Base-by-base conservation (phyloP, 2,113 vertebrate genomes). In the Dendropsophus ebraccatus region DNA sequence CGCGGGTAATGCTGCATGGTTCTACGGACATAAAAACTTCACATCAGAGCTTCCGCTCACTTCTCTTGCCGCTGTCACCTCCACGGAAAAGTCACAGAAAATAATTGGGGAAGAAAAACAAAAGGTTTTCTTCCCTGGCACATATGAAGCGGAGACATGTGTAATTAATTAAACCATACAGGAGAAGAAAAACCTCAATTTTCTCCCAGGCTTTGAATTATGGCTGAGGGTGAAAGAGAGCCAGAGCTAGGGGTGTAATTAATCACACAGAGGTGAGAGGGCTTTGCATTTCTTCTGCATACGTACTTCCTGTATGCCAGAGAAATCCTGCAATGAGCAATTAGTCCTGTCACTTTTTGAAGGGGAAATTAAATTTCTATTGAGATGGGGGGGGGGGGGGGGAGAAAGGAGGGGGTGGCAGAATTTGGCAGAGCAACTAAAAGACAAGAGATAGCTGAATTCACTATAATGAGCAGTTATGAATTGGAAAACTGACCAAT, bases 351-450 rank as follows among this genome's bases (percentile, higher is more conserved):
- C 85, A 87, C 65, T 81, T 73, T 87, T 81, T 87, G 85, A 87
- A 87, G 85, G 77, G 85, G 78, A 87, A 87, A 87, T 87, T 87
- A 87, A 87, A 87, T 87, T 87, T 87, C 85, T 87, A 81, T 87
- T 87, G 77, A 81, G 83, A 41, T 77, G 74, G 60, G 77, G 84
- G 83, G 72, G 50, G 49, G 14, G 41, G 41, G 41, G n/a, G n/a
- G n/a, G n/a, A n/a, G n/a, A n/a, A n/a, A n/a, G n/a, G n/a, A n/a
- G n/a, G n/a, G 30, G 52, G 50, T 54, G 28, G 72, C 21, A 80
- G 13, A 28, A 73, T 45, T 73, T 73, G 77, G 65, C 67, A 16
- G 52, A 37, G 54, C n/a, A 21, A 50, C 50, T 23, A n/a, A 21
- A 49, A 25, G 60, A 37, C 37, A 37, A 76, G 84, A 86, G 62